Conservation (phyloP, 2,113 vertebrate genomes). For the Myotis lucifugus region DNA sequence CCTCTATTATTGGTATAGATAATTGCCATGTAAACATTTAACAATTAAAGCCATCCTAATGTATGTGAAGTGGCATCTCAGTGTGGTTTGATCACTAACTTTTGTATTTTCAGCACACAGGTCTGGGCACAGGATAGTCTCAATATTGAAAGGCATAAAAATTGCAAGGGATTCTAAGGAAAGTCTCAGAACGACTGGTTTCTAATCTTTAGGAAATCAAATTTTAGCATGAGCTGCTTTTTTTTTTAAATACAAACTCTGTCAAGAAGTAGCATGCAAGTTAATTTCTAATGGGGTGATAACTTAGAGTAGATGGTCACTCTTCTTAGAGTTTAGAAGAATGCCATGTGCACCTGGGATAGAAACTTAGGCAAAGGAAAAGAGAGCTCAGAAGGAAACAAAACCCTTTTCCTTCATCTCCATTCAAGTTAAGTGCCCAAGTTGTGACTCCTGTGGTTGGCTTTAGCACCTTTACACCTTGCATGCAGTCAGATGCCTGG, state of each 20-base stretch:
- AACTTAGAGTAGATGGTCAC: not conserved
- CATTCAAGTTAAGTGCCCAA: not conserved
- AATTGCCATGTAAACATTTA: not conserved
- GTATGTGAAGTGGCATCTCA: not conserved
- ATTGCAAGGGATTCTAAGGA: not conserved
- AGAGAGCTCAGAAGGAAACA: not conserved
- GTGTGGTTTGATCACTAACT: not conserved
- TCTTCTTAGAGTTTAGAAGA: not conserved
- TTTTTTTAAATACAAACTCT: not conserved
- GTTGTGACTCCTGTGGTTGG: not conserved
- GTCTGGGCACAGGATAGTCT: not conserved
- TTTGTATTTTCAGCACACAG: not conserved
- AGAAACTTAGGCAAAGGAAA: not conserved
- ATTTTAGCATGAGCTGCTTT: not conserved
- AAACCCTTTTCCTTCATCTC: not conserved
- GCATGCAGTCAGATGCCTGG: not conserved
- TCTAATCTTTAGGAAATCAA: not conserved
- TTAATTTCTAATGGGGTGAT: not conserved
- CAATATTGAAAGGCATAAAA: not conserved
- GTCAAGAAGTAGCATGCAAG: not conserved
- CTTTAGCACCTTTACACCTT: constrained; percentile 20
- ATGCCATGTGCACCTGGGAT: not conserved
- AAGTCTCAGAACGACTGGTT: not conserved
- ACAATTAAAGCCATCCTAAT: not conserved
- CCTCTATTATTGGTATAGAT: too few relatives aligned